These are phyloP conservation scores for Ginglymostoma cirratum DNA, from an alignment of 2,113 vertebrate genomes.

Conservation along the genomic window DNA sequence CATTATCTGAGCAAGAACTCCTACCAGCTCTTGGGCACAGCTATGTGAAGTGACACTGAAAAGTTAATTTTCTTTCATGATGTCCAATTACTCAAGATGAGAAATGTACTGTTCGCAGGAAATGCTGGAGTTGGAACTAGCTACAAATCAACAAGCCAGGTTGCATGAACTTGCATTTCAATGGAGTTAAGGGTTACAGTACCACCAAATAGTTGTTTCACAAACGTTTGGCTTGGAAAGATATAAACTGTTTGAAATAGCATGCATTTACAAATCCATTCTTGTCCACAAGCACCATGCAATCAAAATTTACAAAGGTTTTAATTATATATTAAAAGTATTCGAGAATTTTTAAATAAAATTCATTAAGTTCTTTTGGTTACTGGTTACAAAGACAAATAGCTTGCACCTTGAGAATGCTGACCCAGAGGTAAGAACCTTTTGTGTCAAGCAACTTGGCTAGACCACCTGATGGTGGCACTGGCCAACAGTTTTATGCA, in stretches of 20 bases:
- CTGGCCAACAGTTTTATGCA: not conserved
- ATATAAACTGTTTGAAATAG: not conserved
- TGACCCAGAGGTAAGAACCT: not conserved
- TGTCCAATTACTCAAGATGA: not conserved
- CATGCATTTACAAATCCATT: not conserved
- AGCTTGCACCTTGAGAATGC: not conserved
- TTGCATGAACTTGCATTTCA: not conserved
- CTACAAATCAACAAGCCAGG: not conserved
- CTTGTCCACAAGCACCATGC: not conserved
- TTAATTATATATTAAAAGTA: not conserved
- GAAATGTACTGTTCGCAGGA: not conserved
- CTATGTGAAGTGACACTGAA: not conserved
- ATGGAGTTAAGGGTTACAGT: not conserved
- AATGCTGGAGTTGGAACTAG: not conserved
- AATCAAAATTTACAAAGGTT: not conserved
- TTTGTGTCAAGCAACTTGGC: not conserved
- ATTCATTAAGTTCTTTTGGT: not conserved
- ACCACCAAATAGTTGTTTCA: not conserved
- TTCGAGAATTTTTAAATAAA: no score
- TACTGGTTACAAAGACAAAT: not conserved
- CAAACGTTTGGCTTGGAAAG: not conserved
- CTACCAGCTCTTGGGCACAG: not conserved
- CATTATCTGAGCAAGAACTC: not conserved
- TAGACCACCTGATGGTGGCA: not conserved
- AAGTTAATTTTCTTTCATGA: not conserved